phyloP scores from a whole-genome alignment of 37 sponge, comb jelly and placozoan species.

The Ianthella basta region DNA sequence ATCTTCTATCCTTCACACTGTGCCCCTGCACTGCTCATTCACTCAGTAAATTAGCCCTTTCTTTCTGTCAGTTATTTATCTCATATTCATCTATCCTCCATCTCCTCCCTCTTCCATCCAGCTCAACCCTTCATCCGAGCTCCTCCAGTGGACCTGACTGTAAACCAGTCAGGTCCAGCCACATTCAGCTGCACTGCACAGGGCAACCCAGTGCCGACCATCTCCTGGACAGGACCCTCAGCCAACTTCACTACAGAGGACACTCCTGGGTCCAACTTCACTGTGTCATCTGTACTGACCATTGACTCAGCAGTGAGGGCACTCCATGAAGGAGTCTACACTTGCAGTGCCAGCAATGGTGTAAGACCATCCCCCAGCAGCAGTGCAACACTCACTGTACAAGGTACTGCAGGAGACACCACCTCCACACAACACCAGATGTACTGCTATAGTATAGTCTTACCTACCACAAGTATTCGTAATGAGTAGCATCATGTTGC shows the following conservation, averaged over 20 bases:
- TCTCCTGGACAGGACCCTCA: conserved; percentile 59
- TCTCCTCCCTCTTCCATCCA: background rate
- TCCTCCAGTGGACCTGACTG: conserved; percentile 27
- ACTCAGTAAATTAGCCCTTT: no score
- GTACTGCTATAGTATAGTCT: no score
- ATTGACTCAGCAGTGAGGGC: conserved; percentile 24
- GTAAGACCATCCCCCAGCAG: background rate
- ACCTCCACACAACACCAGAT: no score
- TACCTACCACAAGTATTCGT: no score
- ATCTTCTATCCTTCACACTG: no score
- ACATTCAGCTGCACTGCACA: conserved; percentile 46
- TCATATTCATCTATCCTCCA: background rate
- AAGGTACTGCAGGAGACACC: conserved; percentile 33
- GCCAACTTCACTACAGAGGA: background rate
- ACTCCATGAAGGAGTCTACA: conserved; percentile 25
- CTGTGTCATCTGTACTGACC: background rate
- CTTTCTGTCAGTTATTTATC: no score
- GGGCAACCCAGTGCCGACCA: conserved; percentile 53
- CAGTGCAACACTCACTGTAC: conserved; percentile 50
- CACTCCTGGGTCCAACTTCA: conserved; percentile 6
- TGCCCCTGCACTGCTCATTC: no score
- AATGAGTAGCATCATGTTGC: no score
- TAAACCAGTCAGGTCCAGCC: conserved; percentile 3
- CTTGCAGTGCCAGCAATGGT: conserved; percentile 27
- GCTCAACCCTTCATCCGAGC: conserved; percentile 20